Conservation (phyloP, 2,797 vertebrate genomes). For the Artibeus jamaicensis region DNA sequence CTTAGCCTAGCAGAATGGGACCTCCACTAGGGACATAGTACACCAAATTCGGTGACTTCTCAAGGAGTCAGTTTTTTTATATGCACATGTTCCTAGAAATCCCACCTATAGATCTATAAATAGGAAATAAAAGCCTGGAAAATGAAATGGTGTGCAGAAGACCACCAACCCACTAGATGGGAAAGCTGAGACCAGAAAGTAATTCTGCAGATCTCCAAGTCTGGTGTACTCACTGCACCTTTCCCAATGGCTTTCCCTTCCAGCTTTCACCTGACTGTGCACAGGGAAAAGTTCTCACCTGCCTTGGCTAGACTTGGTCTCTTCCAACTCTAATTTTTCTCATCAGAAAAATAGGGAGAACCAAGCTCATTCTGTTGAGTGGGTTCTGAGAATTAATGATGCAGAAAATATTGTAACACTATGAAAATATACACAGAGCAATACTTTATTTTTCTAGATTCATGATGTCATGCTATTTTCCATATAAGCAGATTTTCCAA, state of each 20-base stretch:
- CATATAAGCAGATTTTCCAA: background rate
- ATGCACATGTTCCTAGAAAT: background rate
- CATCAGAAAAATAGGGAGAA: background rate
- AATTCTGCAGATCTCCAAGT: background rate
- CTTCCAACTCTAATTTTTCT: background rate
- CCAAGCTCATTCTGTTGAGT: background rate
- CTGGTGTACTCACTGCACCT: accelerated
- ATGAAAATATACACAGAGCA: background rate
- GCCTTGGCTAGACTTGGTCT: background rate
- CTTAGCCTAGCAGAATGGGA: background rate
- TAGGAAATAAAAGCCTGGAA: background rate
- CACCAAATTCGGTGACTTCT: background rate
- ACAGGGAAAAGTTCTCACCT: background rate
- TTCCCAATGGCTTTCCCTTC: background rate
- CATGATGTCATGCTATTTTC: background rate
- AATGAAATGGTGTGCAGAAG: background rate
- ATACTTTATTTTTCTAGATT: background rate
- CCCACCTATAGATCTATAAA: background rate
- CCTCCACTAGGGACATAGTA: background rate
- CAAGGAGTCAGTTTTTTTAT: background rate
- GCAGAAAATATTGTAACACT: background rate
- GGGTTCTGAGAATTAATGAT: background rate
- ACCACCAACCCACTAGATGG: background rate
- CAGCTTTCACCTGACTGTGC: background rate
- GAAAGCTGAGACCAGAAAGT: background rate